A percentile compares a stretch with the other conserved stretches of the same genome.
phyloP scores from a whole-genome alignment of 2,113 vertebrate species.

The Isichthys henryi region DNA sequence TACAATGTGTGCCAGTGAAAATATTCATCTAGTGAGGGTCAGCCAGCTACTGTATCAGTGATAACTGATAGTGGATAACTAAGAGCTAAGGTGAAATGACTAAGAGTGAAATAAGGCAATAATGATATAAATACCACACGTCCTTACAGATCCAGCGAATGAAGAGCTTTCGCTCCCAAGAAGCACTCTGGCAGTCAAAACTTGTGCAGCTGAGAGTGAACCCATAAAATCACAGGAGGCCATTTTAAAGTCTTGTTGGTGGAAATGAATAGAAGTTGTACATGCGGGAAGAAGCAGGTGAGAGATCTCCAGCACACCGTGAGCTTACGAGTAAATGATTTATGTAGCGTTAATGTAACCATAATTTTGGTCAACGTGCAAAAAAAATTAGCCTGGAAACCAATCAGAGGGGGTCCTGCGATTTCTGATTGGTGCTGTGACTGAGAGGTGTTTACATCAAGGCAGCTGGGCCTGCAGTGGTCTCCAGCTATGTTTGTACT shows the following conservation, averaged over 20 bases:
- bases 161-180: not conserved
- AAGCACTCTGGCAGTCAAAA: not conserved
- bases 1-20: not conserved
- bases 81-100: not conserved
- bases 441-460: not conserved
- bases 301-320: not conserved
- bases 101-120: not conserved
- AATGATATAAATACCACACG: not conserved
- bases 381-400: not conserved
- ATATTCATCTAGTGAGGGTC: not conserved
- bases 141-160: not conserved
- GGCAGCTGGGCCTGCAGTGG: not conserved
- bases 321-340: not conserved
- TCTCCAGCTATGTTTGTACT: not conserved
- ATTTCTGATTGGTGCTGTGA: not conserved
- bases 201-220: not conserved
- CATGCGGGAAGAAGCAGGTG: not conserved
- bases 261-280: not conserved
- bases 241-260: not conserved
- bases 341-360: not conserved
- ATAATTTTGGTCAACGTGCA: not conserved
- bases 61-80: not conserved
- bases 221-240: not conserved
- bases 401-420: not conserved
- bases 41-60: not conserved